phyloP scores from a whole-genome alignment of 1,140 invertebrate species.

The Drosophila oshimai region DNA sequence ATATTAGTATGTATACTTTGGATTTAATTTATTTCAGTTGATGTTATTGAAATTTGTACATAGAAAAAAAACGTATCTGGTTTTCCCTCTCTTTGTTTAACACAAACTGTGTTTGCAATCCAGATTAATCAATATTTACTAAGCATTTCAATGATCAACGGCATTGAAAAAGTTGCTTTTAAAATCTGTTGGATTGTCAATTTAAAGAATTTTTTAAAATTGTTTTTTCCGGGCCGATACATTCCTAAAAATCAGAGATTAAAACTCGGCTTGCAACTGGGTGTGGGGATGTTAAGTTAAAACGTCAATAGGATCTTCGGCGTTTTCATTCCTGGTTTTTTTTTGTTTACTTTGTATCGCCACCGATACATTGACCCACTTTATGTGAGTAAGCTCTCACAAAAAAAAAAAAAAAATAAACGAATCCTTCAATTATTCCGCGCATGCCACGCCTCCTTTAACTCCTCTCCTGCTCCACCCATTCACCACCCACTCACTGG shows the following conservation, averaged over 20 bases:
- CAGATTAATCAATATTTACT: neutral
- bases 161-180: neutral
- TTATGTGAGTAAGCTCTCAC: neutral
- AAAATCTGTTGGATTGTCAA: neutral
- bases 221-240: neutral
- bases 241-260: slow-evolving; percentile 4
- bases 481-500: neutral
- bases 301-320: slow-evolving; percentile 46
- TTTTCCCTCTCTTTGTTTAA: neutral
- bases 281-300: slow-evolving; percentile 18
- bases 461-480: neutral
- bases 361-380: slow-evolving; percentile 36
- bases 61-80: neutral
- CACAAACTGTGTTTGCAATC: no score
- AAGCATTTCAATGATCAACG: neutral
- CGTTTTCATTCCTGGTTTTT: slow-evolving; percentile 26
- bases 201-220: neutral
- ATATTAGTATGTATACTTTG: no score
- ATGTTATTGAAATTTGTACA: no score
- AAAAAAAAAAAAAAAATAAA: slow-evolving; percentile 22
- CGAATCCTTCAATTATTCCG: slow-evolving; percentile 47
- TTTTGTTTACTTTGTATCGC: slow-evolving; percentile 22
- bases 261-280: slow-evolving; percentile 5
- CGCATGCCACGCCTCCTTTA: neutral
- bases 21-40: no score